Conservation (phyloP, 2,888 invertebrate species). For the Deilephila elpenor region DNA sequence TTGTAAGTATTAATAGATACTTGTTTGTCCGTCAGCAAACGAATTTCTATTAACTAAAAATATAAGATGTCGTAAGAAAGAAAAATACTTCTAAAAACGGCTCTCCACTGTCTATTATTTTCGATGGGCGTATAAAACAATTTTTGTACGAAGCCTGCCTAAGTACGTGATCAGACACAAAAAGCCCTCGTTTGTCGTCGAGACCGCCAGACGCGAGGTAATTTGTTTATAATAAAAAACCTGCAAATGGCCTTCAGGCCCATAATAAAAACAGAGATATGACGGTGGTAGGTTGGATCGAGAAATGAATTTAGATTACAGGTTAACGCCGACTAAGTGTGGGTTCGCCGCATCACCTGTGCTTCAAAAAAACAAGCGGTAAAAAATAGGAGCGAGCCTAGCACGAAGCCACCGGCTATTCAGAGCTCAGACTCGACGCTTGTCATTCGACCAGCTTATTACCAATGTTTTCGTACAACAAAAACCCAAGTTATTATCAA, state of each 20-base stretch:
- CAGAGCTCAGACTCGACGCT: constrained; percentile 62
- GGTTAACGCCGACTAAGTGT: constrained; percentile 84
- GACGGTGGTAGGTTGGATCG: constrained; percentile 80
- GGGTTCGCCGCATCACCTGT: constrained; percentile 80
- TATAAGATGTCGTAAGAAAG: constrained; percentile 5
- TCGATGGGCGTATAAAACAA: constrained; percentile 37
- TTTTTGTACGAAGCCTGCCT: constrained; percentile 12
- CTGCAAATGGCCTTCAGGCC: constrained; percentile 81
- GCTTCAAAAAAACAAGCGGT: constrained; percentile 70
- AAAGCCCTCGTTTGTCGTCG: constrained; percentile 66
- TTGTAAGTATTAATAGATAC: background rate
- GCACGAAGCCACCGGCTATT: constrained; percentile 62
- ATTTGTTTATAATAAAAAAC: constrained; percentile 82
- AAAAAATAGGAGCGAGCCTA: constrained; percentile 62
- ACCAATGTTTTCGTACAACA: constrained; percentile 63
- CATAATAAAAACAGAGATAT: constrained; percentile 83
- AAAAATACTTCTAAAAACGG: background rate
- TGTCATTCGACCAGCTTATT: constrained; percentile 65
- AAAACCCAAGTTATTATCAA: constrained; percentile 58
- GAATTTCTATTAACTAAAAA: background rate
- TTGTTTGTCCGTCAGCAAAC: background rate
- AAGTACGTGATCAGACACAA: constrained; percentile 37
- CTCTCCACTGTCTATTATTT: constrained; percentile 27
- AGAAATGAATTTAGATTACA: constrained; percentile 85
- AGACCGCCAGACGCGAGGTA: constrained; percentile 76